These are phyloP conservation scores for Myotis myotis DNA, from an alignment of 2,797 vertebrate species.

Conservation along the genomic window DNA sequence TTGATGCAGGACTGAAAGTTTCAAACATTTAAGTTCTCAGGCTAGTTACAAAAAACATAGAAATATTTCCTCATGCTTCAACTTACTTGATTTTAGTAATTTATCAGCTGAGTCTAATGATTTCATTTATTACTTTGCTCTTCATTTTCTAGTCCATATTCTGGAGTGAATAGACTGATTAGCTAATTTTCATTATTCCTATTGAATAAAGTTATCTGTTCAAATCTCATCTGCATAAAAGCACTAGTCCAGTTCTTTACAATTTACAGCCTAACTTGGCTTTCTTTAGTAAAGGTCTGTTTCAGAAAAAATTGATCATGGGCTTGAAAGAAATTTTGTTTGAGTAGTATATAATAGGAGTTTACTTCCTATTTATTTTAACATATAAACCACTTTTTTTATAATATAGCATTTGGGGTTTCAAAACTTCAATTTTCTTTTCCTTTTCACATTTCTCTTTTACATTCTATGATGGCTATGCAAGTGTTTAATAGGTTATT, in stretches of 20 bases:
- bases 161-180: background rate
- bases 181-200: background rate
- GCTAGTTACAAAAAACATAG: background rate
- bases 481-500: background rate
- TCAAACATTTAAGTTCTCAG: background rate
- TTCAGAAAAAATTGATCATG: background rate
- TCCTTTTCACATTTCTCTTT: background rate
- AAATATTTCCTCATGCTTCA: background rate
- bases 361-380: background rate
- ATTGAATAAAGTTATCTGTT: background rate
- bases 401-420: background rate
- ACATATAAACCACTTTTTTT: background rate
- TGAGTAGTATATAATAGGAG: background rate
- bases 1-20: background rate
- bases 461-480: background rate
- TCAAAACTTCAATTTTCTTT: background rate
- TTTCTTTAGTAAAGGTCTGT: background rate
- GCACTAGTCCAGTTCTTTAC: background rate
- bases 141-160: background rate
- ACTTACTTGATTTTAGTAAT: background rate
- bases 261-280: background rate
- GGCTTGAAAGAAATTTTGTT: background rate
- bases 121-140: background rate
- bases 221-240: background rate
- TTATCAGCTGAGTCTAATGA: background rate